Evolutionary conservation across 1,140 invertebrate species (phyloP), one percentile per base, ranked within the genome.

Genomic region (Cephus cinctus): DNA sequence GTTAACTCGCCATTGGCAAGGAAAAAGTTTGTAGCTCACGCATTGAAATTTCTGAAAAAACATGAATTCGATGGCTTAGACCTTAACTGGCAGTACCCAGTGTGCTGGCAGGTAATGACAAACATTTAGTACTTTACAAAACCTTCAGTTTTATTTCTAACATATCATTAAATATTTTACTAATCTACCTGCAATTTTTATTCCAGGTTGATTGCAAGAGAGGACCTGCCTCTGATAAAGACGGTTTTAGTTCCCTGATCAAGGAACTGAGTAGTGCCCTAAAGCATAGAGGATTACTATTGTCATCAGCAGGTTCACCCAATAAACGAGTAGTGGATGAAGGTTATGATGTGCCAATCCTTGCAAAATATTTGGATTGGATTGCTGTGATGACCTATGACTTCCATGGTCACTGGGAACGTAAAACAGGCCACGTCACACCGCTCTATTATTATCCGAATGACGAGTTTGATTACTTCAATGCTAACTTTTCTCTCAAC

Each of bases 381-480:
- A 90, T 94, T 50, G 84, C 88, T 9, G 81, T 93, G 0, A 93
- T 92, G 90, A 83, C 86, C 0, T 93, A 93, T 65, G 90, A 92
- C 65, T 92, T 86, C 65, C 89, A 91, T 57, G 89, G 89, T 0
- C 83, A 88, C 57, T 92, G 89, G 90, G 90, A 92, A 61, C 87
- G 87, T 61, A 82, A 84, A 52, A 92, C 89, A 0, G 90, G 90
- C 2, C 89, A 92, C 61, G 81, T 90, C 1, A 85, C 89, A 2
- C 89, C 90, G 0, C 83, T 92, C 69, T 90, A 88, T 50, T 79
- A 80, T 20, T 79, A 85, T 52, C 83, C 85, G 0, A 81, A 83
- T 19, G 88, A 90, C 65, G 69, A 76, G 2, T 85, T 87, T 60
- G 80, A 79, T 23, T 84, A 83, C 20, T 87, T 89, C 62, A 91